Evolutionary conservation across 1,140 invertebrate genomes (phyloP).

Genomic region (Zophobas atratus): DNA sequence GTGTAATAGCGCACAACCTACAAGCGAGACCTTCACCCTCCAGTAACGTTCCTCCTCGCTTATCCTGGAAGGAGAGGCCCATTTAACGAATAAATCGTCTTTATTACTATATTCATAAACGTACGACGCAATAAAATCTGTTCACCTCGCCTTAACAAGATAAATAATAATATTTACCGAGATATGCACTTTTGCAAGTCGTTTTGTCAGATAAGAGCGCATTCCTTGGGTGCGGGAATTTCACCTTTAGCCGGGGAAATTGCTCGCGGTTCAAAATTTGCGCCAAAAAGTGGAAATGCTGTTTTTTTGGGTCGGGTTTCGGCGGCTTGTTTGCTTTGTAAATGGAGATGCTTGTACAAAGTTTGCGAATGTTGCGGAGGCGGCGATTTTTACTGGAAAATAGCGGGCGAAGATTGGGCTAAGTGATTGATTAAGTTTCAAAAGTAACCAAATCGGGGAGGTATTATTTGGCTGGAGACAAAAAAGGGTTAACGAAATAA

Average conservation of each 20-base stretch:
- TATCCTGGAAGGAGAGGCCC: neutral
- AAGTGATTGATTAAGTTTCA: too few species aligned
- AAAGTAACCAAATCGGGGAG: too few species aligned
- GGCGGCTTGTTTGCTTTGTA: too few species aligned
- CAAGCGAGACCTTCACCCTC: neutral
- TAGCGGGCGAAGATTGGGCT: too few species aligned
- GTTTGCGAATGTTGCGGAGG: too few species aligned
- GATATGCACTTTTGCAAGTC: constrained; percentile 10
- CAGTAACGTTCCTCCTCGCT: neutral
- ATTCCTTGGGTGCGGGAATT: neutral
- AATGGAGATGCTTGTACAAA: too few species aligned
- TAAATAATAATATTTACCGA: constrained; percentile 11
- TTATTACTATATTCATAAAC: neutral
- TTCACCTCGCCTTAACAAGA: neutral
- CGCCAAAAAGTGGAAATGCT: too few species aligned
- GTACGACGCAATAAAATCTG: constrained; percentile 10
- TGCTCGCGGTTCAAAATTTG: too few species aligned
- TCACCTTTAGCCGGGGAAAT: neutral
- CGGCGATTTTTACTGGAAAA: too few species aligned
- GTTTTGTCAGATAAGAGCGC: constrained; percentile 6
- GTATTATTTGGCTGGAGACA: too few species aligned
- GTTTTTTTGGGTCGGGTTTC: too few species aligned
- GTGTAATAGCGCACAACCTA: neutral
- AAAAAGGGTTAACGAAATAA: too few species aligned
- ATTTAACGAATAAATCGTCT: neutral